A percentile compares a stretch with the other conserved stretches of the same genome.
These are phyloP conservation scores for Calameuta idolon DNA, from an alignment of 2,888 invertebrate genomes.

Conservation along the genomic window DNA sequence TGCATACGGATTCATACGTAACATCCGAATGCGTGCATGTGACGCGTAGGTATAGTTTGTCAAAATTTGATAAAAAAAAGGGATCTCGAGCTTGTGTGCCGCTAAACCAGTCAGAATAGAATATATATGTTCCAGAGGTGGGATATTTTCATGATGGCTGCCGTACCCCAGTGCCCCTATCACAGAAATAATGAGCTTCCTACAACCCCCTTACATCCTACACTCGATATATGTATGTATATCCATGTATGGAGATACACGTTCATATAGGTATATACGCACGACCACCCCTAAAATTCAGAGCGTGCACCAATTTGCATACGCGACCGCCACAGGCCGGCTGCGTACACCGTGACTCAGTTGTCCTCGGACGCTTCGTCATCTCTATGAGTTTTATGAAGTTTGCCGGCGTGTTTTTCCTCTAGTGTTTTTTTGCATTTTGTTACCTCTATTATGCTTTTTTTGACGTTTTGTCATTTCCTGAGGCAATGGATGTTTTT, in stretches of 20 bases:
- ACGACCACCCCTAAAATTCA: too few relatives aligned
- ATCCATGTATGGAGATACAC: neutral
- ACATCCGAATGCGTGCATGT: too few relatives aligned
- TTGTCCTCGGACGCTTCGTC: slow-evolving; percentile 36
- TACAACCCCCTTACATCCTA: slow-evolving; percentile 28
- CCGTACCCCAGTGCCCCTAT: slow-evolving; percentile 25
- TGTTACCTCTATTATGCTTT: slow-evolving; percentile 12
- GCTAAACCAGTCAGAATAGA: too few relatives aligned
- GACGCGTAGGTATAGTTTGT: too few relatives aligned
- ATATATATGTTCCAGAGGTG: too few relatives aligned
- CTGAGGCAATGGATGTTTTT: too few relatives aligned
- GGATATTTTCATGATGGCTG: slow-evolving; percentile 20
- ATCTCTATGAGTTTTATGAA: neutral
- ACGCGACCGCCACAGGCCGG: slow-evolving; percentile 44
- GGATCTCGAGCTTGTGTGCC: too few relatives aligned
- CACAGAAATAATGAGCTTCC: slow-evolving; percentile 31
- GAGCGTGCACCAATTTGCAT: slow-evolving; percentile 49
- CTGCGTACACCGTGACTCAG: slow-evolving; percentile 50
- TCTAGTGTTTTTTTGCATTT: slow-evolving; percentile 3
- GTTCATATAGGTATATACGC: slow-evolving; percentile 3
- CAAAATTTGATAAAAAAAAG: too few relatives aligned
- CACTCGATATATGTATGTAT: neutral
- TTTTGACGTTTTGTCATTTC: neutral
- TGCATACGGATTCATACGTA: too few relatives aligned
- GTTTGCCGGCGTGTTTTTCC: neutral